Conservation (phyloP, 2,888 invertebrate genomes). For the Taphrorychus bicolor region DNA sequence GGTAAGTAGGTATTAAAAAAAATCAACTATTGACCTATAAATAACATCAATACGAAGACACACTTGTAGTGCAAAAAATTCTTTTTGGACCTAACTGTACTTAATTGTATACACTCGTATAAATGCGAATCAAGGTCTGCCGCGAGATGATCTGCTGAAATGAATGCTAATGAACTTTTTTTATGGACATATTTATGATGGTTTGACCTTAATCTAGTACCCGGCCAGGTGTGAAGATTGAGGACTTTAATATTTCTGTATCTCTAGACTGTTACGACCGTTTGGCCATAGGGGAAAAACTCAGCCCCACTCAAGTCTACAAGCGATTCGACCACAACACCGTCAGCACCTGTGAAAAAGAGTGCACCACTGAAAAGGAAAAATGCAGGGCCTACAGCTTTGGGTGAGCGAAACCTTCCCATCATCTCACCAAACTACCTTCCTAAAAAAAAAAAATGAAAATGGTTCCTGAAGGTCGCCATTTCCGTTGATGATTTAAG, state of each 20-base stretch:
- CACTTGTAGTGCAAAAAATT: neutral
- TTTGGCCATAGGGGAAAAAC: conserved; percentile 62
- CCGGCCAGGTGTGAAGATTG: neutral
- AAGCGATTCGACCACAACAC: conserved; percentile 55
- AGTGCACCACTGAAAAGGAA: conserved; percentile 60
- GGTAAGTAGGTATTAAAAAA: conserved; percentile 51
- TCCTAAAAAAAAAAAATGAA: conserved; percentile 6
- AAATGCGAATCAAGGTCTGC: no score
- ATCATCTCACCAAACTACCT: neutral
- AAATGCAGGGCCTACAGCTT: conserved; percentile 63
- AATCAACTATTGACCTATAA: no score
- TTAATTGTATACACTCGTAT: conserved; percentile 21
- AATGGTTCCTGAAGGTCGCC: conserved; percentile 24
- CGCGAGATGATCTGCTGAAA: conserved; percentile 43
- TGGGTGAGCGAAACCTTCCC: conserved; percentile 58
- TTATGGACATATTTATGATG: neutral
- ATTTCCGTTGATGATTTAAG: conserved; percentile 27
- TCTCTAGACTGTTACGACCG: conserved; percentile 64
- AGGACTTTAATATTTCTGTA: neutral
- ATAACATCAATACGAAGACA: neutral
- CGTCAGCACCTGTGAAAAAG: conserved; percentile 61
- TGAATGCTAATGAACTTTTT: conserved; percentile 46
- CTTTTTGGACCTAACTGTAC: conserved; percentile 44
- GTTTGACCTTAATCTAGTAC: neutral
- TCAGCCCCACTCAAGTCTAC: conserved; percentile 57